Conservation (phyloP, 2,113 vertebrate genomes). For the Psettodes erumei region DNA sequence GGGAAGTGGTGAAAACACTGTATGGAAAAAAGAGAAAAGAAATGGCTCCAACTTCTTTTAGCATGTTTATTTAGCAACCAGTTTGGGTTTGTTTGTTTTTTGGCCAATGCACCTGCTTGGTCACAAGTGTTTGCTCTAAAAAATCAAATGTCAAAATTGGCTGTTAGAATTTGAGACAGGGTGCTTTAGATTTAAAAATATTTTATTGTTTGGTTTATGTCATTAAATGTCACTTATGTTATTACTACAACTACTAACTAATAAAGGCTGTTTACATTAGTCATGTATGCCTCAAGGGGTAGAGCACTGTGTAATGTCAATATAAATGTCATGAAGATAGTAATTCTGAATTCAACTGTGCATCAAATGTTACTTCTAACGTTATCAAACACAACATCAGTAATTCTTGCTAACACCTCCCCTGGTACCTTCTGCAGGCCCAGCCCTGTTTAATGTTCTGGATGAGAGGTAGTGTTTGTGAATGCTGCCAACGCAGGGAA, state of each 20-base stretch:
- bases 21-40: no score
- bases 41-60: no score
- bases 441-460: conserved; percentile 68
- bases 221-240: not conserved
- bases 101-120: conserved; percentile 1
- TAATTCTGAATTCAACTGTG: conserved; percentile 1
- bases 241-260: not conserved
- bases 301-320: not conserved
- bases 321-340: not conserved
- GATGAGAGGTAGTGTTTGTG: conserved; percentile 66
- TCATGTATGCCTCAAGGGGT: not conserved
- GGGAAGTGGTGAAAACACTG: not conserved
- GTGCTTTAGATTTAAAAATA: not conserved
- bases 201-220: not conserved
- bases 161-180: not conserved
- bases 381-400: conserved; percentile 26
- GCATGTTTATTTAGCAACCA: no score
- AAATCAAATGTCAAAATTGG: not conserved
- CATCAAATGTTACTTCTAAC: conserved; percentile 11
- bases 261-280: conserved; percentile 13
- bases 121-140: not conserved
- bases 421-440: conserved; percentile 38
- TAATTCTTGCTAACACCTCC: conserved; percentile 33
- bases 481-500: conserved; percentile 22
- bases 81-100: no score